phyloP scores from a whole-genome alignment of 1,140 invertebrate species.

The Microplitis demolitor region DNA sequence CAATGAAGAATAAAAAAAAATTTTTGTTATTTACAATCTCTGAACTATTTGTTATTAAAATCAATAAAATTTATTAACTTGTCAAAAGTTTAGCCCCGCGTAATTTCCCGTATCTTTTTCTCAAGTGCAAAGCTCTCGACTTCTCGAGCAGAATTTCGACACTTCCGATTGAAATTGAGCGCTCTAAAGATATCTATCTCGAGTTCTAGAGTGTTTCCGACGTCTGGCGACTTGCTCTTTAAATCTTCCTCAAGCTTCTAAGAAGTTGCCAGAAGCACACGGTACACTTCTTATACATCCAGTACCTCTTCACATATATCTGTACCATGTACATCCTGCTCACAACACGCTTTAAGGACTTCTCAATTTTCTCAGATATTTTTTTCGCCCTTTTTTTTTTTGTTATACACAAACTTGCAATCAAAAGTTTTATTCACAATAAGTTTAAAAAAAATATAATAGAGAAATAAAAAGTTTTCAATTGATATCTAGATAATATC shows the following conservation, averaged over 20 bases:
- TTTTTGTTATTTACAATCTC: no score
- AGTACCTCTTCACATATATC: neutral
- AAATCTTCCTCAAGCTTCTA: neutral
- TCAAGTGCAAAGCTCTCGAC: neutral
- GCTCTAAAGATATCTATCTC: constrained; percentile 20
- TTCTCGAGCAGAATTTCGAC: constrained; percentile 13
- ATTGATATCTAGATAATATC: no score
- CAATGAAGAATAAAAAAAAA: no score
- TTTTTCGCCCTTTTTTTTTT: neutral
- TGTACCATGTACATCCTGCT: neutral
- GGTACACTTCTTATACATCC: neutral
- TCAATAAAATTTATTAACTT: neutral
- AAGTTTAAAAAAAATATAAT: neutral
- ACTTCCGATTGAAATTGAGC: constrained; percentile 20
- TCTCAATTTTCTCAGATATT: neutral
- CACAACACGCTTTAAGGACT: neutral
- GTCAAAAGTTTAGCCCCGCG: neutral
- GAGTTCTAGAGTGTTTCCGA: constrained; percentile 22
- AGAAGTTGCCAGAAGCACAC: neutral
- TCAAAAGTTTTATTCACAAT: no score
- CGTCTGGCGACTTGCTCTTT: constrained; percentile 8
- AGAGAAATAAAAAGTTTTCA: no score
- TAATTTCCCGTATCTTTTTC: neutral
- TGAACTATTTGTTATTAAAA: no score
- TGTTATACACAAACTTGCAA: neutral